Evolutionary conservation across 1,140 invertebrate genomes (phyloP).

Genomic region (Drosophila persimilis): DNA sequence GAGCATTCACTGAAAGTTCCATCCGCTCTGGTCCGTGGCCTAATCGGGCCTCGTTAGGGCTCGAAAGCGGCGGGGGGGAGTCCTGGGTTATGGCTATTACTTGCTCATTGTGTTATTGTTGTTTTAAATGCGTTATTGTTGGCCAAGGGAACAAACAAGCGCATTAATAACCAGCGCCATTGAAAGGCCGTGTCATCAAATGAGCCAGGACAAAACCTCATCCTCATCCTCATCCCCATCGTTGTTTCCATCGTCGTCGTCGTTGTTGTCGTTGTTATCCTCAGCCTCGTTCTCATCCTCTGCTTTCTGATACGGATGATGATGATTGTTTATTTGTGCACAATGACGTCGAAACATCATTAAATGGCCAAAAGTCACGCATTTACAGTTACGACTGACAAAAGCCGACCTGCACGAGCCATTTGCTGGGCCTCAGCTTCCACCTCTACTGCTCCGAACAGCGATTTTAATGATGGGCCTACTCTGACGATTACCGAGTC

Average conservation of each 20-base stretch:
- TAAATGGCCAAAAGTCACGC: constrained; percentile 80
- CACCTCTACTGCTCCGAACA: not conserved
- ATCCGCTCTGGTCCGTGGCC: constrained; percentile 14
- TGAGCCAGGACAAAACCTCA: constrained; percentile 56
- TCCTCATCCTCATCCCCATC: constrained; percentile 6
- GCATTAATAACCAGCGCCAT: constrained; percentile 76
- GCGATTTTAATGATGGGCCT: constrained; percentile 34
- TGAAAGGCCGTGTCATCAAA: constrained; percentile 78
- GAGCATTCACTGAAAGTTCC: constrained; percentile 32
- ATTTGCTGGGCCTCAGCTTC: constrained; percentile 29
- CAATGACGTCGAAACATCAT: constrained; percentile 76
- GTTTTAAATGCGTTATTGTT: constrained; percentile 79
- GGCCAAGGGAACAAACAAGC: constrained; percentile 54
- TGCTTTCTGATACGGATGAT: constrained; percentile 54
- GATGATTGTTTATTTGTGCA: constrained; percentile 77
- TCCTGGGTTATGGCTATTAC: constrained; percentile 53
- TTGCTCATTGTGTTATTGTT: constrained; percentile 63
- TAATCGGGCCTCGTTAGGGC: constrained; percentile 69
- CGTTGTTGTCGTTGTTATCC: not conserved
- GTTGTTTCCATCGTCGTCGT: not conserved
- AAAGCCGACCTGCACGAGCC: constrained; percentile 68
- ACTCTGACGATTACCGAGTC: constrained; percentile 31
- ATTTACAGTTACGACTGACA: constrained; percentile 69
- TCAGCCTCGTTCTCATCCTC: not conserved
- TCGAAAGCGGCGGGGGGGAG: constrained; percentile 21